Evolutionary conservation across 2,888 invertebrate species (phyloP).

Genomic region (Limnephilus rhombicus): DNA sequence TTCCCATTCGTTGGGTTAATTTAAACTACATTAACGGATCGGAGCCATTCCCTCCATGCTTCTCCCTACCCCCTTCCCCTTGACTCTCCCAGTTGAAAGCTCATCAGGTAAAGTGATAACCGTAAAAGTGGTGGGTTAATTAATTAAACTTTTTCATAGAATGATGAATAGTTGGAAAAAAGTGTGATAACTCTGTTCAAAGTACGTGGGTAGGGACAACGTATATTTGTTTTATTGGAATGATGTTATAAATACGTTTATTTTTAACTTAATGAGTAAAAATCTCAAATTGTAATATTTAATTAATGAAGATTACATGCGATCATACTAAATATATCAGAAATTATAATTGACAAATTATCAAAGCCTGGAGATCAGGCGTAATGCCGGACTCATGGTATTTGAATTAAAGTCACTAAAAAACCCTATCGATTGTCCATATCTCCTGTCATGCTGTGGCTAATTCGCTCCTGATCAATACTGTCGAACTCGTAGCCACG

Average conservation of each 20-base stretch:
- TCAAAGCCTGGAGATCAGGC: too few species aligned
- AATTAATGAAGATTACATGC: too few species aligned
- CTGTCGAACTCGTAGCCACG: too few species aligned
- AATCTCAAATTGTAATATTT: too few species aligned
- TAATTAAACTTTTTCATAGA: conserved; percentile 21
- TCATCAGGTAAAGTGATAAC: conserved; percentile 42
- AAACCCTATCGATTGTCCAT: too few species aligned
- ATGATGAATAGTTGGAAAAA: neutral
- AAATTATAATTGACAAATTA: too few species aligned
- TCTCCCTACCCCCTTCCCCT: neutral
- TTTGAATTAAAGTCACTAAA: too few species aligned
- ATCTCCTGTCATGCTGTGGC: too few species aligned
- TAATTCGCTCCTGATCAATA: too few species aligned
- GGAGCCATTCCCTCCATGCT: neutral
- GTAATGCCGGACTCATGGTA: too few species aligned
- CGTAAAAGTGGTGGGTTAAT: conserved; percentile 30
- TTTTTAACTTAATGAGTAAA: too few species aligned
- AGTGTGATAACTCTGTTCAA: neutral
- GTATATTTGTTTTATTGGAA: neutral
- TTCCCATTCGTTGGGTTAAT: conserved; percentile 37
- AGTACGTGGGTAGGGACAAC: neutral
- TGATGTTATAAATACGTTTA: neutral
- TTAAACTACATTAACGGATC: conserved; percentile 51
- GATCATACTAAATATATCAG: too few species aligned
- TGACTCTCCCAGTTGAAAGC: conserved; percentile 19